Evolutionary conservation across 2,113 vertebrate genomes (phyloP), one percentile per base, ranked within the genome.

Genomic region (Taurulus bubalis): DNA sequence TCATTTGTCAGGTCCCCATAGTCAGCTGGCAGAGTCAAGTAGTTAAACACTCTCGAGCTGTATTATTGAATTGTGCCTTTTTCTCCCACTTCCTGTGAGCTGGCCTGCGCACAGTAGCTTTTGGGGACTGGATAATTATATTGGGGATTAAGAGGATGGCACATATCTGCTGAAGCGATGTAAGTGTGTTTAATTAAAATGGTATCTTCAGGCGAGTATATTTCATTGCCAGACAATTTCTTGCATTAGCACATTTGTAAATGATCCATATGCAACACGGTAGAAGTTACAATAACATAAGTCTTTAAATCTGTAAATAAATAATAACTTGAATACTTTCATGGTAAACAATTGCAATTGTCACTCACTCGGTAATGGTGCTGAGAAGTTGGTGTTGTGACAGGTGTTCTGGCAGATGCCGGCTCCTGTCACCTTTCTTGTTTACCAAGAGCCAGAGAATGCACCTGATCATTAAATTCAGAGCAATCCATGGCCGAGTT

Each of bases 61-160:
- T 74, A 63, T 89, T 64, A 83, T 82, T 79, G 55, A 82, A 86
- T 79, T 80, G 49, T 66, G 70, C 24, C 62, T 87, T 86, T 92
- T 92, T 75, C 68, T 86, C 77, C 56, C 16, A 47, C 75, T 68
- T 71, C 51, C 60, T 78, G n/a, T 59, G 42, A 70, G 67, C 49
- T 69, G 28, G 24, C 32, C 69, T 62, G 66, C 79, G 83, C 79
- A 85, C 85, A 60, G 12, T 59, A 36, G 14, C 6, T 79, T 76
- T 68, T 0, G 32, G 38, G 58, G 12, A 34, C 24, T 75, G 18
- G 34, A 53, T 78, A 81, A 85, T 88, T 69, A 69, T 75, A 16
- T 45, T 2, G 0, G 53, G 42, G 36, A 74, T 77, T 73, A 53
- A 73, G 32, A 47, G 28, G 49, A 66, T 40, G 55, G 24, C 53